Evolutionary conservation across 2,797 vertebrate genomes (phyloP).

Genomic region (Ambastaia sidthimunki): DNA sequence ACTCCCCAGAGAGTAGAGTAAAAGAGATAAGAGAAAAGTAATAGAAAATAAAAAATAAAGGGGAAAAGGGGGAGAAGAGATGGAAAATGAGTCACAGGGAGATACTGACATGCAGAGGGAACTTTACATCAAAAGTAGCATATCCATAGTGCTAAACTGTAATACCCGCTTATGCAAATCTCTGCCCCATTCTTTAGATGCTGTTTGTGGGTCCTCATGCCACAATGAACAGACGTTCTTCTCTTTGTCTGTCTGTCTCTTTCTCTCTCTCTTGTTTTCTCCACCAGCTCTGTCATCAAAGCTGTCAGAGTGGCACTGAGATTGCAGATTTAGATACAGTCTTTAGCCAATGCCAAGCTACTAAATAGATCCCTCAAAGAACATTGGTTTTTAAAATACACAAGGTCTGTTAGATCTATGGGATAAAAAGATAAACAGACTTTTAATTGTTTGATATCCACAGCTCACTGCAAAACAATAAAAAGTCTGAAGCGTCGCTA

Average conservation of each 20-base stretch:
- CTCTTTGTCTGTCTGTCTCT: background rate
- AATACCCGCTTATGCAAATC: conserved; percentile 79
- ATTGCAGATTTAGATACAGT: conserved; percentile 38
- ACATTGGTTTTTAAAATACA: conserved; percentile 13
- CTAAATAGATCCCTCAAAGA: conserved; percentile 29
- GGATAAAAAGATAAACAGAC: conserved; percentile 17
- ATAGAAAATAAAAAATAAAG: conserved; percentile 45
- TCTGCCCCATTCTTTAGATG: conserved; percentile 64
- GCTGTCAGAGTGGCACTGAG: conserved; percentile 27
- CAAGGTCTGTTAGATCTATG: conserved; percentile 21
- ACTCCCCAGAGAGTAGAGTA: conserved; percentile 66
- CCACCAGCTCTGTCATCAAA: conserved; percentile 37
- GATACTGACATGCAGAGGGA: conserved; percentile 34
- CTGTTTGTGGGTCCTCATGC: conserved; percentile 30
- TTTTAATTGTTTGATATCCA: conserved; percentile 11
- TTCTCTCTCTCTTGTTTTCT: conserved; percentile 17
- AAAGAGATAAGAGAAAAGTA: conserved; percentile 66
- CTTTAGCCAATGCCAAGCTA: conserved; percentile 18
- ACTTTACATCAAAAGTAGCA: conserved; percentile 64
- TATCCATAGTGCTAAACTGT: conserved; percentile 68
- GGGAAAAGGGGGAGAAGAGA: background rate
- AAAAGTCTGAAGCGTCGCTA: background rate
- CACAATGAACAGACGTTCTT: conserved; percentile 16
- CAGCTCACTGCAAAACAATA: background rate
- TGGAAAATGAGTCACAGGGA: conserved; percentile 16